phyloP scores from a whole-genome alignment of 2,113 vertebrate genomes.

The Pteronura brasiliensis region DNA sequence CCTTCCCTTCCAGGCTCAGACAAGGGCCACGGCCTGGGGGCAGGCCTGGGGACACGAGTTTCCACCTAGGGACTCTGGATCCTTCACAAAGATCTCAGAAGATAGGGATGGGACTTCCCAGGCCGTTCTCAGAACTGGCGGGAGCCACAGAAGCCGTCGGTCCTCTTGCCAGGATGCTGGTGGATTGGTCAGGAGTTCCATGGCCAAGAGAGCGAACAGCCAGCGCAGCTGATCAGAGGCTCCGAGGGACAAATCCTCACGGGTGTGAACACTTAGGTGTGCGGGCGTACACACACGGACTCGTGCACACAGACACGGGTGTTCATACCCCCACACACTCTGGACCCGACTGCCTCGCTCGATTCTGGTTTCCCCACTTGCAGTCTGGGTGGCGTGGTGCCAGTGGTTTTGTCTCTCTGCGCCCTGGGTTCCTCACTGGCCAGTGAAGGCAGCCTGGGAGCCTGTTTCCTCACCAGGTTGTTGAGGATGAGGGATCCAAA shows the following conservation, averaged over 20 bases:
- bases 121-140: neutral
- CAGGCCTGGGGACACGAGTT: neutral
- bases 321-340: fast-evolving
- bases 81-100: neutral
- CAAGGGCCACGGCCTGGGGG: neutral
- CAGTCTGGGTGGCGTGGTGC: neutral
- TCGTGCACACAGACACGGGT: fast-evolving
- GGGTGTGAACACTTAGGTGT: neutral
- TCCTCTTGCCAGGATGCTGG: fast-evolving
- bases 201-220: neutral
- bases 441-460: fast-evolving
- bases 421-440: neutral
- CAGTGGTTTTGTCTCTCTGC: neutral
- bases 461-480: neutral
- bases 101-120: neutral
- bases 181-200: neutral
- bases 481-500: neutral
- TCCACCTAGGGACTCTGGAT: neutral
- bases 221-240: neutral
- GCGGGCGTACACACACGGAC: fast-evolving
- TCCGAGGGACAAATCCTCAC: fast-evolving
- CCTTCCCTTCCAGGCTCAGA: neutral
- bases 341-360: neutral
- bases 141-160: neutral
- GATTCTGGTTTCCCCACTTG: neutral